These are phyloP conservation scores for Zapus hudsonius DNA, from an alignment of 2,113 vertebrate genomes.

Conservation along the genomic window DNA sequence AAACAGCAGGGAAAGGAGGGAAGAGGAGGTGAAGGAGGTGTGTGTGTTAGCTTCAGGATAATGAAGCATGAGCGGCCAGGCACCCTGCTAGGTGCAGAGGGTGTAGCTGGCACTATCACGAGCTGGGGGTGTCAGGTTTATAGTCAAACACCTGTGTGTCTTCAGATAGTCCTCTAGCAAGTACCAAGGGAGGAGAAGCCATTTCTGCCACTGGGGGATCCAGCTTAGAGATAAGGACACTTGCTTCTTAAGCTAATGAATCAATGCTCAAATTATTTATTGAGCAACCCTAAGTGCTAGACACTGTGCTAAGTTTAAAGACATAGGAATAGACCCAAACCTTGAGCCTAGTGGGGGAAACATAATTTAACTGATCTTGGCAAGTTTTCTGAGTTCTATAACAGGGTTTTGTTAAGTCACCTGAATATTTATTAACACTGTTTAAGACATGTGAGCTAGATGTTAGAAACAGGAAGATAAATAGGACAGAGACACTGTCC, in stretches of 20 bases:
- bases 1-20: conserved; percentile 54
- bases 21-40: background rate
- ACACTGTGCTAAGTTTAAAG: background rate
- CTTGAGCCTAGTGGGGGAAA: background rate
- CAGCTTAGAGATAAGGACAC: background rate
- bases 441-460: background rate
- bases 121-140: background rate
- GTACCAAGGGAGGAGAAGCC: background rate
- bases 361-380: background rate
- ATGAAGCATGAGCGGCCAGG: background rate
- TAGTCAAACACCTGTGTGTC: background rate
- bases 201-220: background rate
- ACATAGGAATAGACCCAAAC: background rate
- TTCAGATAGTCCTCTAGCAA: background rate
- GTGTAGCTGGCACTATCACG: background rate
- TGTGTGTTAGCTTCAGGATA: background rate
- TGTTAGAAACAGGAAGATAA: conserved; percentile 13
- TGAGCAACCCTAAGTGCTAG: background rate
- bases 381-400: background rate
- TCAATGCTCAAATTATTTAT: background rate
- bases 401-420: background rate
- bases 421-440: conserved; percentile 29
- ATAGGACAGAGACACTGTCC: background rate
- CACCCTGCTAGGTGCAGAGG: background rate
- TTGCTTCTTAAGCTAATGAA: conserved; percentile 7